Base-by-base conservation (phyloP, 1,140 invertebrate genomes). In the Caenorhabditis inopinata region DNA sequence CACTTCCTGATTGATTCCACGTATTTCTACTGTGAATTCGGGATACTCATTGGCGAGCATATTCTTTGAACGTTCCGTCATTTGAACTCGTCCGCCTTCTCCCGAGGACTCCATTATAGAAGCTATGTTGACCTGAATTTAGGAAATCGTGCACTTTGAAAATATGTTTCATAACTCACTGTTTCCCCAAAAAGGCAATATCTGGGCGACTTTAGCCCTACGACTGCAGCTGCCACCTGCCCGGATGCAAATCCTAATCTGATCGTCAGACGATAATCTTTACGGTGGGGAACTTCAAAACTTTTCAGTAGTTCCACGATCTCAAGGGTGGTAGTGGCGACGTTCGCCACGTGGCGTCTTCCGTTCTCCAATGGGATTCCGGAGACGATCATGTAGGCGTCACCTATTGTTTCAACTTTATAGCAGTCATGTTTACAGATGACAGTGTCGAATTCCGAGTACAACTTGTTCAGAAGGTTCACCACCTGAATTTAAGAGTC, bases 91-190 rank as follows among this genome's bases (percentile, higher is more conserved):
- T 18, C 83, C 85, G 3, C 85, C 83, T 21, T 93, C 91, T 16
- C 95, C 95, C 85, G 94, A 96, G 29, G 94, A 95, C 89, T 97
- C 95, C 95, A 97, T 96, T 76, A 95, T 91, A 0, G 94, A 95
- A 2, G 95, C 95, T 0, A 95, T 96, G 87, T 96, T 96, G 0
- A 97, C 83, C 82, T 83, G 25, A 32, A 80, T 18, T 42, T 14
- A 18, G 27, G 29, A 42, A 83, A 9, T 35, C 83, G 38, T 77
- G 82, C 16, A 82, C 38, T 51, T 84, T n/a, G 16, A 16, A 81
- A 29, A 16, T 25, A 1, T 23, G 27, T 4, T 23, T 38, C 4
- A 21, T 79, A 16, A 47, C 51, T 96, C 0, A 97, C 95, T 0
- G 95, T 97, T 88, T 97, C 95, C 0, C 95, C 94, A 85, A 96